These are phyloP conservation scores for Nasonovia ribisnigri DNA, from an alignment of 2,888 invertebrate genomes.

Conservation along the genomic window DNA sequence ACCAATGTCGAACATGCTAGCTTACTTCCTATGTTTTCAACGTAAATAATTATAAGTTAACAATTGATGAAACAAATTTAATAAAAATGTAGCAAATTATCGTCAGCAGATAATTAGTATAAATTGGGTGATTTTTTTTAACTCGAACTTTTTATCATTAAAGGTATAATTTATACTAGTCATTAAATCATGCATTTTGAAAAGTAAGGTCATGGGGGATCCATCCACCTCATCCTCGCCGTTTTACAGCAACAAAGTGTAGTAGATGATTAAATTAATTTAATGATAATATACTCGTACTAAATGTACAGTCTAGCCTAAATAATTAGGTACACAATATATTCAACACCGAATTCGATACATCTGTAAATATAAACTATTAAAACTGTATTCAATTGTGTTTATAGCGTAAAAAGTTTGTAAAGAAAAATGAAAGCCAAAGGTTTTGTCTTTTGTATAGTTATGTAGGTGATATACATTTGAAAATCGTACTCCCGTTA, in stretches of 20 bases:
- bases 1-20: neutral
- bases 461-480: neutral
- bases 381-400: neutral
- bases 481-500: neutral
- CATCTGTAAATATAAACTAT: neutral
- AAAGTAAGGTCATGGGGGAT: too few species aligned
- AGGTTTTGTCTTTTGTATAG: neutral
- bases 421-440: neutral
- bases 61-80: neutral
- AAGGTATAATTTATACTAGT: too few species aligned
- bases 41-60: neutral
- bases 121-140: neutral
- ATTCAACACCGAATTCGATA: too few species aligned
- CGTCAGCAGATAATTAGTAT: neutral
- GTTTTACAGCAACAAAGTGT: neutral
- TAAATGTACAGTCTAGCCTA: neutral
- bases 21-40: neutral
- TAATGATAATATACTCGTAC: neutral
- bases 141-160: too few species aligned
- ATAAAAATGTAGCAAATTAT: too few species aligned
- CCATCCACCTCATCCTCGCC: too few species aligned
- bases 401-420: neutral
- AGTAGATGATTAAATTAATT: neutral
- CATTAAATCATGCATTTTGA: too few species aligned
- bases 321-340: too few species aligned